These are phyloP conservation scores for Pelobates fuscus DNA, from an alignment of 2,113 vertebrate species.

Conservation along the genomic window DNA sequence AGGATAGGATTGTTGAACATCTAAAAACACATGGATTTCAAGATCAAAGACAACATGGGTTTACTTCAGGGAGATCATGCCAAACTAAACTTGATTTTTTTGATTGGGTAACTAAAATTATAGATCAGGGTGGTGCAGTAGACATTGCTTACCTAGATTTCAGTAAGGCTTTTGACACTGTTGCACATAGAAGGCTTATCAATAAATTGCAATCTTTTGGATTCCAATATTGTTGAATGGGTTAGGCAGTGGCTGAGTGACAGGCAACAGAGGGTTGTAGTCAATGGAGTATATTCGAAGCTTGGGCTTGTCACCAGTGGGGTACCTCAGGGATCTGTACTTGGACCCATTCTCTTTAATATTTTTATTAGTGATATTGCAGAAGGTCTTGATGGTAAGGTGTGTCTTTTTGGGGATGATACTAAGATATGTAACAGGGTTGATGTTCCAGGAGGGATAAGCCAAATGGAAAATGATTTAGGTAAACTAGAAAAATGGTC, in stretches of 20 bases:
- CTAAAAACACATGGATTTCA: not conserved
- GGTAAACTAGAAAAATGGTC: not conserved
- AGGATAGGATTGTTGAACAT: not conserved
- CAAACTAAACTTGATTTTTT: not conserved
- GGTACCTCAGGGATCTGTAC: not conserved
- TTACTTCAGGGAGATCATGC: not conserved
- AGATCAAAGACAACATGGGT: not conserved
- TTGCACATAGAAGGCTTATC: not conserved
- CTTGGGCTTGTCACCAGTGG: not conserved
- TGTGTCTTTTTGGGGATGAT: too few species aligned
- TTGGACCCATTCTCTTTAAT: too few species aligned
- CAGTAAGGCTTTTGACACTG: not conserved
- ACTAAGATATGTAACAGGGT: slow-evolving; percentile 10
- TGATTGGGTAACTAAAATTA: not conserved
- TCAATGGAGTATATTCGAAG: not conserved
- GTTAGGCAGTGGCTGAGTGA: not conserved
- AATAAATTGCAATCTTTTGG: not conserved
- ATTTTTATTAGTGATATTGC: too few species aligned
- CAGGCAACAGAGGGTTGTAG: slow-evolving; percentile 3
- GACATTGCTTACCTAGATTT: slow-evolving; percentile 1
- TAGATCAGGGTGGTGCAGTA: not conserved
- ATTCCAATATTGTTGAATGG: not conserved
- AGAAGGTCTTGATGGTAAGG: too few species aligned
- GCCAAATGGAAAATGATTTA: not conserved
- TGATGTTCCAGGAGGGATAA: not conserved